phyloP scores from a whole-genome alignment of 2,888 invertebrate genomes.

The Heteromurus nitidus region DNA sequence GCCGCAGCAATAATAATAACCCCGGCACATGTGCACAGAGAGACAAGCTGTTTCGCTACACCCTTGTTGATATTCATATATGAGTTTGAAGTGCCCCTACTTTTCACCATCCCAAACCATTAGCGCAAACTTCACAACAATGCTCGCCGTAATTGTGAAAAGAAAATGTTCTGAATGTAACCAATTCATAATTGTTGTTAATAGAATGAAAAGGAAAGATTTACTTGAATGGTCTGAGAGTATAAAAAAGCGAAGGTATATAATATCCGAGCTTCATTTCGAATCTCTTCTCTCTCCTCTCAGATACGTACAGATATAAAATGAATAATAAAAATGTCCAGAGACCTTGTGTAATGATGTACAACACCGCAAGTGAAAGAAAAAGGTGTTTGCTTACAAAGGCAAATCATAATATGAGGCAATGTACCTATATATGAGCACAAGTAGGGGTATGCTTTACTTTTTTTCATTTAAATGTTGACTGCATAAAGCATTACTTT shows the following conservation, averaged over 20 bases:
- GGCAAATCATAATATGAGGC: too few species aligned
- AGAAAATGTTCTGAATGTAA: constrained; percentile 36
- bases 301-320: too few species aligned
- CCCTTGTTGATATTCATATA: background rate
- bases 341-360: constrained; percentile 12
- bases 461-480: too few species aligned
- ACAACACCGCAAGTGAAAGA: constrained; percentile 26
- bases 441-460: too few species aligned
- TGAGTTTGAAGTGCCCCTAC: background rate
- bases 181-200: constrained; percentile 61
- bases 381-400: constrained; percentile 63
- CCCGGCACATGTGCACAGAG: too few species aligned
- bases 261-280: background rate
- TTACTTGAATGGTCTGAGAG: constrained; percentile 29
- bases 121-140: constrained; percentile 58
- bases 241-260: constrained; percentile 8
- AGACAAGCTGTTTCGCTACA: too few species aligned
- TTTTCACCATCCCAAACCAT: constrained; percentile 53
- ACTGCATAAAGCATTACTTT: too few species aligned
- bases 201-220: constrained; percentile 33
- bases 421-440: too few species aligned
- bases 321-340: background rate
- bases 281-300: too few species aligned
- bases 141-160: constrained; percentile 59
- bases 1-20: too few species aligned